These are phyloP conservation scores for Nipponacmea schrenckii DNA, from an alignment of 2,888 invertebrate genomes.

Conservation along the genomic window DNA sequence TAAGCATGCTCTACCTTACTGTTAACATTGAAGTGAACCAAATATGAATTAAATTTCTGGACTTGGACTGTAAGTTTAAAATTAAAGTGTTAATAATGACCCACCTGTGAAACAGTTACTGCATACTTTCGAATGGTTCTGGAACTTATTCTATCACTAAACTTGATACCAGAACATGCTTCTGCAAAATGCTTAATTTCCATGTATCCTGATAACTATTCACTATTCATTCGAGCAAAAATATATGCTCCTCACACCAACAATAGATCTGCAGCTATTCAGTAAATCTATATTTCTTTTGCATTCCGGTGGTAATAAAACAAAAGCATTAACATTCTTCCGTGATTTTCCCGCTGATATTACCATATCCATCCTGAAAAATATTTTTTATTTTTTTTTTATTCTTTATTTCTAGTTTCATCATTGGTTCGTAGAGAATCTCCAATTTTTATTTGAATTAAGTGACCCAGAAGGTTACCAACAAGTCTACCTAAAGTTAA, in stretches of 20 bases:
- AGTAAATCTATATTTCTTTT: conserved; percentile 12
- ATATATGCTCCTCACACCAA: not conserved
- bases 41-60: too few species aligned
- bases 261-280: not conserved
- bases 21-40: too few species aligned
- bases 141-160: conserved; percentile 8
- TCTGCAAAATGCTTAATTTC: conserved; percentile 2
- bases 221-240: not conserved
- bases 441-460: not conserved
- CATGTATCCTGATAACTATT: not conserved
- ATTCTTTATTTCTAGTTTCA: not conserved
- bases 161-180: conserved; percentile 3
- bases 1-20: too few species aligned
- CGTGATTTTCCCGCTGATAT: conserved; percentile 16
- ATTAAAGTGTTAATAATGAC: too few species aligned
- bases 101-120: conserved; percentile 9
- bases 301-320: conserved; percentile 14
- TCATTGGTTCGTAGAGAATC: not conserved
- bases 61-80: too few species aligned
- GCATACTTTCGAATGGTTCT: conserved; percentile 3
- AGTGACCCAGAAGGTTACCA: not conserved
- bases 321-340: conserved; percentile 19
- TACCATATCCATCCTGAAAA: conserved; percentile 22
- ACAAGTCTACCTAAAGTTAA: not conserved
- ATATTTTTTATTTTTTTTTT: too few species aligned